Conservation (phyloP, 1,140 invertebrate genomes). For the Zaprionus capensis region DNA sequence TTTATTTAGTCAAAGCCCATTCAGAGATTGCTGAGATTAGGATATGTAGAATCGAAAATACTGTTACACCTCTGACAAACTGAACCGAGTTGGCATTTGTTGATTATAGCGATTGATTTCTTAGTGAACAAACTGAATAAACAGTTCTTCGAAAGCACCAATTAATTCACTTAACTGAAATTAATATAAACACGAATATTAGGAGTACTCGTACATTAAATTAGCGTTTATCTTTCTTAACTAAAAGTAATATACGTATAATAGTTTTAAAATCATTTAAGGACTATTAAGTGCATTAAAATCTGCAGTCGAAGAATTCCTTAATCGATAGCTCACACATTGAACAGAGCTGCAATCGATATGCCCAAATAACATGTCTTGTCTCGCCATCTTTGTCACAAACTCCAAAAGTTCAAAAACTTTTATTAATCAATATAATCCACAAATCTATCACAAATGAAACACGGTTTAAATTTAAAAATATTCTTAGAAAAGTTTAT, state of each 20-base stretch:
- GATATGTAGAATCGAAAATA: too few species aligned
- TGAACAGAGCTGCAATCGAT: not conserved
- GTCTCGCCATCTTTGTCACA: not conserved
- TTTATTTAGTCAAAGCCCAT: not conserved
- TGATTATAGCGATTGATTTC: not conserved
- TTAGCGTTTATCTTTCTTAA: too few species aligned
- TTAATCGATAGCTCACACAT: not conserved
- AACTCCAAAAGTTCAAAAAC: not conserved
- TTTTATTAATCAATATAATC: too few species aligned
- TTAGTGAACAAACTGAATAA: too few species aligned
- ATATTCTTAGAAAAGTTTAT: not conserved
- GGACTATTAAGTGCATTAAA: too few species aligned
- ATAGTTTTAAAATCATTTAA: too few species aligned
- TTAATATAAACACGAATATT: not conserved
- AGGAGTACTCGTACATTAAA: not conserved
- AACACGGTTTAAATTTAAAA: not conserved
- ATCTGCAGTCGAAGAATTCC: too few species aligned
- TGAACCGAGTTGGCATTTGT: not conserved
- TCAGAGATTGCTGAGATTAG: constrained; percentile 2
- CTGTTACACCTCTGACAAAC: not conserved
- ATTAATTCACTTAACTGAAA: not conserved
- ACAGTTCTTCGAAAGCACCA: too few species aligned
- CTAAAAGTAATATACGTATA: too few species aligned
- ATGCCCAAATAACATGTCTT: not conserved
- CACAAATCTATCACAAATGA: not conserved